Evolutionary conservation across 2,888 invertebrate species (phyloP).

Genomic region (Cephus nigrinus): DNA sequence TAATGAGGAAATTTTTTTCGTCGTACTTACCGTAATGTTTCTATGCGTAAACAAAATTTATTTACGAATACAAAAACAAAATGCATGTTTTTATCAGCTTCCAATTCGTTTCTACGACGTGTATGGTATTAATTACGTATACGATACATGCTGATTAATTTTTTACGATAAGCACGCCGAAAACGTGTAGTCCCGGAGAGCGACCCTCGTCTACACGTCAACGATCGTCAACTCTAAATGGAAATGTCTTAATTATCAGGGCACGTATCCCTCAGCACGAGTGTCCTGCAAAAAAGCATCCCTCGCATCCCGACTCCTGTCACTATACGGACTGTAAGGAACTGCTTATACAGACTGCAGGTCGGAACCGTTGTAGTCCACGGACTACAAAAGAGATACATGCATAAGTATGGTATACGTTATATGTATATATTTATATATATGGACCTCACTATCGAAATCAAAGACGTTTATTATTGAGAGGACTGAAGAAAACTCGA

Average conservation of each 20-base stretch:
- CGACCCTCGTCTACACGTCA: constrained; percentile 45
- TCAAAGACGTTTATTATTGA: constrained; percentile 28
- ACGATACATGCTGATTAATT: constrained; percentile 16
- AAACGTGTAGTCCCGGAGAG: constrained; percentile 11
- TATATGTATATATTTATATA: neutral
- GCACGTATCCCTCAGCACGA: constrained; percentile 41
- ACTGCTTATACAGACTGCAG: neutral
- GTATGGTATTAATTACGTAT: constrained; percentile 16
- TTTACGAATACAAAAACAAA: too few species aligned
- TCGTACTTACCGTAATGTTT: neutral
- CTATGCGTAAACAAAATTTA: too few species aligned
- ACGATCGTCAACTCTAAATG: constrained; percentile 56
- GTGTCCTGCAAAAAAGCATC: constrained; percentile 18
- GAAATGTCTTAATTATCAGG: constrained; percentile 61
- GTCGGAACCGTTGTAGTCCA: neutral
- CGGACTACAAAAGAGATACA: neutral
- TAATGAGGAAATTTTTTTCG: neutral
- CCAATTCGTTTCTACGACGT: neutral
- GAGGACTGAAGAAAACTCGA: constrained; percentile 15
- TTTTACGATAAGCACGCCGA: constrained; percentile 14
- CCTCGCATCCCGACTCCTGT: constrained; percentile 7
- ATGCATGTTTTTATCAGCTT: neutral
- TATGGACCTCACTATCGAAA: constrained; percentile 19
- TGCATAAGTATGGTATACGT: constrained; percentile 20
- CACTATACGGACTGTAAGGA: neutral